Evolutionary conservation across 1,140 invertebrate species (phyloP).

Genomic region (Pseudomyrmex concolor): DNA sequence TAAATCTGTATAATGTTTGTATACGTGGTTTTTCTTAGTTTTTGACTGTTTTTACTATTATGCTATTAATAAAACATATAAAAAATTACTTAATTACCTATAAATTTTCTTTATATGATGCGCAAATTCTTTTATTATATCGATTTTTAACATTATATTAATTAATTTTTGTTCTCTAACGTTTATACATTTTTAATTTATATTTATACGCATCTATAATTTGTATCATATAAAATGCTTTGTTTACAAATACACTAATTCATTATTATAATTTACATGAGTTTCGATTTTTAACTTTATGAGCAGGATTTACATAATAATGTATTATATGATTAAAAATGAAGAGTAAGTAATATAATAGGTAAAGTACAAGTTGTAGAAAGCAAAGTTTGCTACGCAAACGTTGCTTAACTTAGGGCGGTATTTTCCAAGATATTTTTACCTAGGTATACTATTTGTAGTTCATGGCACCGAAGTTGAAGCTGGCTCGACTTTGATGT

Average conservation of each 20-base stretch:
- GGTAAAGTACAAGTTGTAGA: neutral
- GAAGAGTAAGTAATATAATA: too few species aligned
- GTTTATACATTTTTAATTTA: neutral
- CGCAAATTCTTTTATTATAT: too few species aligned
- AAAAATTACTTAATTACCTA: too few species aligned
- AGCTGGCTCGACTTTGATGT: slow-evolving; percentile 50
- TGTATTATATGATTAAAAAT: slow-evolving; percentile 5
- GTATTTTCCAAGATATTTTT: slow-evolving; percentile 66
- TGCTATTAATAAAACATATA: too few species aligned
- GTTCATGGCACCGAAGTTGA: slow-evolving; percentile 58
- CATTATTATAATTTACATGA: neutral
- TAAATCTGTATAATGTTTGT: too few species aligned
- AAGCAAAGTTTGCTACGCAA: slow-evolving; percentile 25
- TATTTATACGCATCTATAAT: neutral
- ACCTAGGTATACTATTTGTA: slow-evolving; percentile 67
- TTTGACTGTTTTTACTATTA: too few species aligned
- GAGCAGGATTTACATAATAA: neutral
- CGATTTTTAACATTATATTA: too few species aligned
- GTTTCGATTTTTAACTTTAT: neutral
- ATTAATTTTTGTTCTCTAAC: too few species aligned
- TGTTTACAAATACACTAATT: neutral
- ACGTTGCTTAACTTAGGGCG: slow-evolving; percentile 17
- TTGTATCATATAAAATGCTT: neutral
- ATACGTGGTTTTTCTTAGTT: too few species aligned
- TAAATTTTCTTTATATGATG: too few species aligned